Conservation (phyloP, 2,888 invertebrate species). For the Temnothorax ravouxi region DNA sequence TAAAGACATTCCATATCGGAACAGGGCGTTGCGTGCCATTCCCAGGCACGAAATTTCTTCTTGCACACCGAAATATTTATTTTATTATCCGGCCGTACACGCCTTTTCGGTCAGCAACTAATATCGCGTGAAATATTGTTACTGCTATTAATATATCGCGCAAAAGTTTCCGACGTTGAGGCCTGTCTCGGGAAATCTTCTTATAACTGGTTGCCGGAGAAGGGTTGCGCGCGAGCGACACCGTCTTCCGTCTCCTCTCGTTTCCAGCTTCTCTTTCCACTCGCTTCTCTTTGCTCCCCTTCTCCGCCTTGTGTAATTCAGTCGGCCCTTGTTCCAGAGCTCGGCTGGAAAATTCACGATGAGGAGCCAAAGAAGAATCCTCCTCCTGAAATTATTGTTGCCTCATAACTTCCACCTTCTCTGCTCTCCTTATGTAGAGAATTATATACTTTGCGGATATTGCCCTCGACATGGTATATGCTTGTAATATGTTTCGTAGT, state of each 20-base stretch:
- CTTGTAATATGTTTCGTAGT: conserved; percentile 32
- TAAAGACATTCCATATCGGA: not conserved
- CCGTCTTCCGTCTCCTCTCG: conserved; percentile 46
- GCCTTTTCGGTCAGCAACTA: conserved; percentile 68
- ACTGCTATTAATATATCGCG: conserved; percentile 80
- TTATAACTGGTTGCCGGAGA: conserved; percentile 62
- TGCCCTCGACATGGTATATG: conserved; percentile 31
- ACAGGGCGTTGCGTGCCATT: not conserved
- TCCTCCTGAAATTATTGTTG: conserved; percentile 59
- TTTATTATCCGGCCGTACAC: conserved; percentile 53
- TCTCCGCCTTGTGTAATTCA: conserved; percentile 73
- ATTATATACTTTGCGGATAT: conserved; percentile 49
- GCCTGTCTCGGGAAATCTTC: conserved; percentile 64
- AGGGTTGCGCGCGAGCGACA: conserved; percentile 78
- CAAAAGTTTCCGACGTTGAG: conserved; percentile 73
- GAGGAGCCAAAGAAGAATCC: conserved; percentile 60
- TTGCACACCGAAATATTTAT: not conserved
- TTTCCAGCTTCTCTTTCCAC: conserved; percentile 5
- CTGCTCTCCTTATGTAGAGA: conserved; percentile 28
- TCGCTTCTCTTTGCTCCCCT: conserved; percentile 9
- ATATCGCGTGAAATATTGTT: conserved; percentile 82
- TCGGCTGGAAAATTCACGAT: conserved; percentile 59
- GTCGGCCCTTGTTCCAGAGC: conserved; percentile 76
- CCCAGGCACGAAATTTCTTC: not conserved
- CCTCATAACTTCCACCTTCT: conserved; percentile 48